Base-by-base conservation (phyloP, 2,113 vertebrate genomes). In the Phyllostomus discolor region DNA sequence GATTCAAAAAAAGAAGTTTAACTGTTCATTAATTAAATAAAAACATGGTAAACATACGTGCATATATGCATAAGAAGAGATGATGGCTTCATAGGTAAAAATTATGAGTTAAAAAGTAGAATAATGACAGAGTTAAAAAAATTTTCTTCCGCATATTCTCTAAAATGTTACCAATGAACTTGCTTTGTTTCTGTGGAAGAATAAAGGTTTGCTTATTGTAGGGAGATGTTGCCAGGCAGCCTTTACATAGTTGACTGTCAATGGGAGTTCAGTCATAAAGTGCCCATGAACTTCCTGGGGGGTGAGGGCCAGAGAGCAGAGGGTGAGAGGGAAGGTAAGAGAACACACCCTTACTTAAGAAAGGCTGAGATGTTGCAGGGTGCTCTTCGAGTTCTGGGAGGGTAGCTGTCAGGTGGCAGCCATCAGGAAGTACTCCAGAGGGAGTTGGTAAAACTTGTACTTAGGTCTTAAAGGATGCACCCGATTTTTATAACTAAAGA, bases 361-460 rank as follows among this genome's bases (percentile, higher is more conserved):
- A 38, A 28, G 72, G 78, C 78, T 57, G 1, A 0, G 57, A 57
- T 50, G 73, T 50, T n/a, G 15, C 35, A 62, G 72, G 48, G 11
- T 81, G 69, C 62, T 79, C 38, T 84, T 43, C 0, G 20, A 43
- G 72, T 76, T 64, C 92, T 50, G 76, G 75, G 43, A 76, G 46
- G 35, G 48, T 64, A 7, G n/a, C 57, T 80, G 69, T 72, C 85
- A 62, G 41, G 59, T 86, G 79, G 83, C 67, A 95, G 52, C 26
- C 73, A 84, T 54, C 87, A 70, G 75, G 87, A 95, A 96, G 84
- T 95, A 41, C 75, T 88, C 43, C 69, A 4, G 20, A 93, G 86
- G 35, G 87, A 86, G 62, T 22, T 82, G 43, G 57, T 70, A 83
- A 66, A 75, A 75, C 38, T 91, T 89, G 90, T 91, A 93, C 86